These are phyloP conservation scores for Apaloderma vittatum DNA, from an alignment of 2,113 vertebrate species.

Conservation along the genomic window DNA sequence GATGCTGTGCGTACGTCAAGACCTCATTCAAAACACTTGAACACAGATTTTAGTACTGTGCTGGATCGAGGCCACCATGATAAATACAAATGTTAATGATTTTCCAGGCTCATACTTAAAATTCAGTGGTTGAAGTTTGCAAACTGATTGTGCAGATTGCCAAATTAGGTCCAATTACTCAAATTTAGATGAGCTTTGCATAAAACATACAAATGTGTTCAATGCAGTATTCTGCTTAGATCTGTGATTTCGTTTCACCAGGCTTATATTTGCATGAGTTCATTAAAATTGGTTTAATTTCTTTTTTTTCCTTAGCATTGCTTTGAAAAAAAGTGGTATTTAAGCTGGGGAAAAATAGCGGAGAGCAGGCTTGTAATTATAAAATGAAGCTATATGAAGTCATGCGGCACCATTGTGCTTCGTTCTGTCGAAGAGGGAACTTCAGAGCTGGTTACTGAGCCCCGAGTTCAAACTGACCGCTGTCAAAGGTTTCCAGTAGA, in stretches of 20 bases:
- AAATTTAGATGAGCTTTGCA: slow-evolving; percentile 73
- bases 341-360: slow-evolving; percentile 41
- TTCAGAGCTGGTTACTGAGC: slow-evolving; percentile 48
- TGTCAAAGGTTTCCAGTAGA: neutral
- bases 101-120: slow-evolving; percentile 62
- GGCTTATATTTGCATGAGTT: slow-evolving; percentile 64
- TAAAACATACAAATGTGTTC: slow-evolving; percentile 70
- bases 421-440: neutral
- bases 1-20: neutral
- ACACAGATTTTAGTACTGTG: slow-evolving; percentile 10
- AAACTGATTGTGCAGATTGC: slow-evolving; percentile 72
- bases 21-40: slow-evolving; percentile 19
- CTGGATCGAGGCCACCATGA: neutral
- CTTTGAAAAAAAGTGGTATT: slow-evolving; percentile 52
- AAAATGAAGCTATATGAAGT: slow-evolving; percentile 25
- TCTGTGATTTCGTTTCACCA: slow-evolving; percentile 66
- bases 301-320: neutral
- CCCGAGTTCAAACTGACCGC: slow-evolving; percentile 33
- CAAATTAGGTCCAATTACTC: slow-evolving; percentile 70
- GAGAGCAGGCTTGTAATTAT: slow-evolving; percentile 49
- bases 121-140: slow-evolving; percentile 70
- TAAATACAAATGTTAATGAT: slow-evolving; percentile 67
- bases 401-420: neutral
- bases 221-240: slow-evolving; percentile 62
- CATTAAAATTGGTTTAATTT: slow-evolving; percentile 58